Evolutionary conservation across 2,113 vertebrate species (phyloP), one percentile per base, ranked within the genome.

Genomic region (Haemorhous mexicanus): DNA sequence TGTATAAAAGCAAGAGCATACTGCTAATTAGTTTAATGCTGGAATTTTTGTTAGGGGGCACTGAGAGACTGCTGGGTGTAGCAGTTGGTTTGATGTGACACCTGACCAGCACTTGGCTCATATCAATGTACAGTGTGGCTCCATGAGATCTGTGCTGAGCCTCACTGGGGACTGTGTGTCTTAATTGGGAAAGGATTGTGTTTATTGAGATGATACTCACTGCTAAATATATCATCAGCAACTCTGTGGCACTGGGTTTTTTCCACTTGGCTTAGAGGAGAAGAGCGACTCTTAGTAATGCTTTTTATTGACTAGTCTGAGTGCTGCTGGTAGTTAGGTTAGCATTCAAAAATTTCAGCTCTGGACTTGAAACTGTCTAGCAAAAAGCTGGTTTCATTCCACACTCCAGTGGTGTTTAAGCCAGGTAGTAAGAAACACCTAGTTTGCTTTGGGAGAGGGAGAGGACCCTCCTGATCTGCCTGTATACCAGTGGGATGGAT

Each of bases 1-100:
- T 84, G 17, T 84, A 55, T 76, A 73, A 94, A 95, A 86, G 70
- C 83, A 53, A 46, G 69, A 88, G 55, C 59, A 80, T 35, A 69
- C 72, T 88, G 82, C 79, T 96, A 96, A 97, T 93, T 95, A 90
- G 79, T 88, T 86, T 62, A 90, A 93, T 49, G 83, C 35, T 77
- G 35, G 58, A 62, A 30, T 92, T 96, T 93, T 86, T 41, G 75
- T 88, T 41, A 72, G 67, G 32, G 24, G 55, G 43, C 68, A 80
- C 50, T 72, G 67, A 91, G 70, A 69, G 22, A 46, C 78, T 56
- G 58, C 63, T 93, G 75, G 53, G 67, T 73, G n/a, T 76, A 94
- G 70, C 75, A 83, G 52, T 69, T 53, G 53, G 53, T 44, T 90
- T 46, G 56, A n/a, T 66, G 11, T 2, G 7, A 92, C 70, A 85